These are phyloP conservation scores for Periophthalmus magnuspinnatus DNA, from an alignment of 2,797 vertebrate species.

Conservation along the genomic window DNA sequence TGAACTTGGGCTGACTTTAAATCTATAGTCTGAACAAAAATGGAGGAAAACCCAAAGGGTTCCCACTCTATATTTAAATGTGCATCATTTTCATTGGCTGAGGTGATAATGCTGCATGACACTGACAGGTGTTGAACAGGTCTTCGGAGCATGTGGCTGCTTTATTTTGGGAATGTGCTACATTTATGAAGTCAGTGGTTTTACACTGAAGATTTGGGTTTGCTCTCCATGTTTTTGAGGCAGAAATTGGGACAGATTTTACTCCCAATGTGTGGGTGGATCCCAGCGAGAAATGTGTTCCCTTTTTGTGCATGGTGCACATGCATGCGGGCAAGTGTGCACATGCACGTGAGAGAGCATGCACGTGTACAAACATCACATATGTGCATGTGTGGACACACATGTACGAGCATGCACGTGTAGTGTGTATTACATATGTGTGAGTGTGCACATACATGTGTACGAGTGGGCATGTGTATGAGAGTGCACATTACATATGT, in stretches of 20 bases:
- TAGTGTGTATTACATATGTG: slow-evolving; percentile 17
- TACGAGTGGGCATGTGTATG: not conserved
- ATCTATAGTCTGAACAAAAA: slow-evolving; percentile 6
- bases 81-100: slow-evolving; percentile 20
- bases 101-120: slow-evolving; percentile 27
- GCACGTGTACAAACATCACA: no score
- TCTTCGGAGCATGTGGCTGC: slow-evolving; percentile 15
- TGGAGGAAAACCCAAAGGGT: not conserved
- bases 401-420: not conserved
- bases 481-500: not conserved
- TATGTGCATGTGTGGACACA: slow-evolving; percentile 12
- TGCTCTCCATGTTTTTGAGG: slow-evolving; percentile 30
- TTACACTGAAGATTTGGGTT: slow-evolving; percentile 29
- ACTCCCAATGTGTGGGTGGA: slow-evolving; percentile 53
- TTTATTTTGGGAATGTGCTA: slow-evolving; percentile 34
- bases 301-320: slow-evolving; percentile 7
- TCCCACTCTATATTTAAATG: slow-evolving; percentile 22
- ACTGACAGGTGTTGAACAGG: slow-evolving; percentile 43
- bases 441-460: slow-evolving; percentile 19
- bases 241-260: slow-evolving; percentile 57
- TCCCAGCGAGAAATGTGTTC: slow-evolving; percentile 48
- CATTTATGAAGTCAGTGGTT: slow-evolving; percentile 38
- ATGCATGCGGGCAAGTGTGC: slow-evolving; percentile 10
- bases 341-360: not conserved
- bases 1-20: not conserved